Evolutionary conservation across 2,888 invertebrate genomes (phyloP).

Genomic region (Phrixothrix hirtus): DNA sequence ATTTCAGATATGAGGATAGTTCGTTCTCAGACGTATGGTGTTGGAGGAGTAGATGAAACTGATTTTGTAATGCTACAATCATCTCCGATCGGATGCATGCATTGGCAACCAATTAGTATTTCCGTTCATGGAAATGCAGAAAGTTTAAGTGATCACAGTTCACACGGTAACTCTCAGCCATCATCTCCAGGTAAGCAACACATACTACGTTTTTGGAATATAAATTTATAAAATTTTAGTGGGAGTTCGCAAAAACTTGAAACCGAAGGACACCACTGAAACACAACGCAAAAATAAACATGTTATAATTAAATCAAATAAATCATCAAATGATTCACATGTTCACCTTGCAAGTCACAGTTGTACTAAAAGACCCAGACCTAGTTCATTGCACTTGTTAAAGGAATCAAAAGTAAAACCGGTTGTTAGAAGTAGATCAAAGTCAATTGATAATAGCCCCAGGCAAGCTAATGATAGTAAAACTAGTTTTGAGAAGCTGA

Average conservation of each 20-base stretch:
- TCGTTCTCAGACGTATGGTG: slow-evolving; percentile 53
- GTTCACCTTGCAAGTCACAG: too few relatives aligned
- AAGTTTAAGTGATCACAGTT: slow-evolving; percentile 56
- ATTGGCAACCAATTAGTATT: slow-evolving; percentile 58
- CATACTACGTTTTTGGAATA: neutral
- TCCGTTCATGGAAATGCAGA: slow-evolving; percentile 54
- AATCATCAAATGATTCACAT: slow-evolving; percentile 35
- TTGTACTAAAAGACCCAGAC: slow-evolving; percentile 42
- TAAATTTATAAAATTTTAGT: neutral
- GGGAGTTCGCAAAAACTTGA: neutral
- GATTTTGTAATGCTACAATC: slow-evolving; percentile 61
- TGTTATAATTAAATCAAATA: slow-evolving; percentile 48
- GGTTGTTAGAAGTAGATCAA: slow-evolving; percentile 43
- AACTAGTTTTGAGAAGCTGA: slow-evolving; percentile 46
- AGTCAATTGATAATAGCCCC: slow-evolving; percentile 47
- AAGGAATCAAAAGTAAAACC: slow-evolving; percentile 38
- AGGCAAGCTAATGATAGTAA: slow-evolving; percentile 38
- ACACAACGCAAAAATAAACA: slow-evolving; percentile 41
- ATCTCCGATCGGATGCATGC: slow-evolving; percentile 57
- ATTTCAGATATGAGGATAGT: slow-evolving; percentile 18
- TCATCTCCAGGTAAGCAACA: slow-evolving; percentile 47
- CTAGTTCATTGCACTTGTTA: slow-evolving; percentile 43
- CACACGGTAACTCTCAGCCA: slow-evolving; percentile 50
- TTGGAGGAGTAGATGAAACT: slow-evolving; percentile 55
- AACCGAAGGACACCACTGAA: neutral